Evolutionary conservation across 2,797 vertebrate species (phyloP), one percentile per base, ranked within the genome.

Genomic region (Glyptemys insculpta): DNA sequence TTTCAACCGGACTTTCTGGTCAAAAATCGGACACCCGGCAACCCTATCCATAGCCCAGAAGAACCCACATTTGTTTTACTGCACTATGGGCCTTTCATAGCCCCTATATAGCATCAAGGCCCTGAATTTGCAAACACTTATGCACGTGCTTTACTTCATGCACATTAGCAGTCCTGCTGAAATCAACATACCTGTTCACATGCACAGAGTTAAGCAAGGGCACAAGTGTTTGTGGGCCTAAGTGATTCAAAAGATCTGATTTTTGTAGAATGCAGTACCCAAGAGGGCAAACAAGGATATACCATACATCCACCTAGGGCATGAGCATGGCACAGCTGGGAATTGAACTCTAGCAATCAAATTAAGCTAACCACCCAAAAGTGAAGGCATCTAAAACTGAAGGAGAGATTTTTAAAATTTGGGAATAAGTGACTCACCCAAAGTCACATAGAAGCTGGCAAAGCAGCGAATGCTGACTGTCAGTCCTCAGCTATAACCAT

Each of bases 311-410:
- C 59, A 18, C 15, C 31, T 62, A 31, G 59, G 56, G 34, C 31
- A 62, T 86, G 34, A 91, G 47, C 81, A 53, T 84, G 94, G 79
- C 90, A 21, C 85, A 90, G 47, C 88, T 90, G 65, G 9, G 83
- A 87, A 94, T 18, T 5, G 16, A 31, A 79, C 89, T 9, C 31
- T 6, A 31, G 90, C 37, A 84, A 19, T 76, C 59, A 83, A 79
- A 86, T 81, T 59, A 76, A 89, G 49, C 15, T 59, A 74, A 18
- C 52, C 68, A 27, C 0, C 62, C 34, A 65, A 65, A 65, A 1
- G 52, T 0, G 74, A 68, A 91, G 21, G 23, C 68, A 34, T 23
- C n/a, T 90, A 86, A 91, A 91, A 47, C 49, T 62, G 79, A 76
- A 93, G 89, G 34, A 25, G 34, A 54, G 47, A 95, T 93, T 25